Evolutionary conservation across 2,113 vertebrate species (phyloP).

Genomic region (Callorhinus ursinus): DNA sequence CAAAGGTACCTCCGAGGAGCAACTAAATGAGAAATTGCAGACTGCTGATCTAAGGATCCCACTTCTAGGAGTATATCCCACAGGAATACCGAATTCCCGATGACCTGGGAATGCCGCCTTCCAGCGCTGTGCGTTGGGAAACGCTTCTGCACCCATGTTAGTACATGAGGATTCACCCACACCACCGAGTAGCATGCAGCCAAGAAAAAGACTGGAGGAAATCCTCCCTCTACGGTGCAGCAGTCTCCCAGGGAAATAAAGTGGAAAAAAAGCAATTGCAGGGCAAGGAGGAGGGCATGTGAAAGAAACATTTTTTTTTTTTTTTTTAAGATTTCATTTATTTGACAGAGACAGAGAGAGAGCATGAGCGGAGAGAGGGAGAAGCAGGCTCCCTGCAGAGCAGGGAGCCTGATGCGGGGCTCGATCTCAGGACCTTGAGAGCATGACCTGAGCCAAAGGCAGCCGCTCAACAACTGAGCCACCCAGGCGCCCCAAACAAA

Average conservation of each 20-base stretch:
- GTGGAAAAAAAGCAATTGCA: neutral
- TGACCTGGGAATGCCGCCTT: accelerated
- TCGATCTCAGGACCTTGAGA: neutral
- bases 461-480: neutral
- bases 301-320: neutral
- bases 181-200: neutral
- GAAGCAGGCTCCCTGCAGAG: no score
- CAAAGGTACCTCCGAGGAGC: neutral
- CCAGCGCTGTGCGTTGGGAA: accelerated
- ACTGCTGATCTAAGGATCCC: neutral
- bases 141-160: accelerated
- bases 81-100: neutral
- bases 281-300: accelerated
- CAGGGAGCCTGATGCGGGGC: no score
- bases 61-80: neutral
- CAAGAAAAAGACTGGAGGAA: neutral
- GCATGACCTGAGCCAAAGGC: neutral
- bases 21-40: neutral
- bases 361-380: no score
- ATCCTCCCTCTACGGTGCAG: accelerated
- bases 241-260: neutral
- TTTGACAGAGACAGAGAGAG: no score
- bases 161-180: accelerated
- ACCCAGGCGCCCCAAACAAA: neutral
- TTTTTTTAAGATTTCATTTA: neutral